Evolutionary conservation across 2,797 vertebrate genomes (phyloP).

Genomic region (Propithecus perrieri): DNA sequence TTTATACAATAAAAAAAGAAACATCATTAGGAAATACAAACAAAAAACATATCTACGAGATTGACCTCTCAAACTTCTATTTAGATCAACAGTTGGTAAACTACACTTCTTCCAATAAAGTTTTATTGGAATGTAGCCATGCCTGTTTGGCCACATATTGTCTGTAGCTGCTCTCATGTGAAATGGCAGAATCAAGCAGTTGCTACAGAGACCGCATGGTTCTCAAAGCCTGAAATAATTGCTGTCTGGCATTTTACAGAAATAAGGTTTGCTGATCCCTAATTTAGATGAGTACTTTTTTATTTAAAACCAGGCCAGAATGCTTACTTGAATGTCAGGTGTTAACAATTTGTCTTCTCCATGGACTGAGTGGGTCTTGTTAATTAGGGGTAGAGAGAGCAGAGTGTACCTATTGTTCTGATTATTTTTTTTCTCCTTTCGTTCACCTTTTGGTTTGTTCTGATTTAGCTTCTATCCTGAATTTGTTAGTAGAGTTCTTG

Average conservation of each 20-base stretch:
- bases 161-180: not conserved
- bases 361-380: not conserved
- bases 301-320: not conserved
- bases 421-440: not conserved
- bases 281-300: slow-evolving; percentile 16
- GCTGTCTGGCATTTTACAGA: not conserved
- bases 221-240: not conserved
- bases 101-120: not conserved
- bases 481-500: not conserved
- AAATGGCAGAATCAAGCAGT: not conserved
- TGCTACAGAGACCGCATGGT: not conserved
- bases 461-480: not conserved
- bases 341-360: not conserved
- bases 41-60: too few relatives aligned
- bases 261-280: not conserved
- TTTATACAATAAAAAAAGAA: not conserved
- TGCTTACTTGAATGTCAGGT: not conserved
- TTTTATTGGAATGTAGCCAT: not conserved
- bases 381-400: not conserved
- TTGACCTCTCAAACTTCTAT: not conserved
- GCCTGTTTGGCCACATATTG: too few relatives aligned
- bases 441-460: not conserved
- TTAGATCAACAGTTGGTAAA: not conserved
- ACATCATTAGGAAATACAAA: not conserved
- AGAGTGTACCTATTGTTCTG: not conserved